A percentile compares a stretch with the other conserved stretches of the same genome.
Conservation (phyloP, 2,113 vertebrate genomes). For the human region DNA sequence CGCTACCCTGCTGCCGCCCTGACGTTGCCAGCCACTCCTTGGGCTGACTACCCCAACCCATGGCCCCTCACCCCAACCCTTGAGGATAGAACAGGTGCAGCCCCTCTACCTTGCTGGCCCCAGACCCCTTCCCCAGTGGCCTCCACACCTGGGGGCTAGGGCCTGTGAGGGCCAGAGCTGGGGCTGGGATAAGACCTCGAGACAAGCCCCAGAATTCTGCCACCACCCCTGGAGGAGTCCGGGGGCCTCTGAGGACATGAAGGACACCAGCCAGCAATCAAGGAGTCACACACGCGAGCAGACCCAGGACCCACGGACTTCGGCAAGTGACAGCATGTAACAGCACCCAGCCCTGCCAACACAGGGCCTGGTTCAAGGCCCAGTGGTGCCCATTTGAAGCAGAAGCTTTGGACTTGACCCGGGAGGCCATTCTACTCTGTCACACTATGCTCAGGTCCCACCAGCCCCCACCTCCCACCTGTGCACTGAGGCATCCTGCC, state of each 20-base stretch:
- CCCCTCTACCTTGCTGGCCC: background rate
- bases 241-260: background rate
- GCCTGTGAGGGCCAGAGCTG: background rate
- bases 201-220: background rate
- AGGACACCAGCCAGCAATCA: background rate
- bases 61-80: background rate
- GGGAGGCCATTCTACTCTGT: too few species aligned
- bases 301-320: rapidly evolving
- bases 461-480: too few species aligned
- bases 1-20: background rate
- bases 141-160: background rate
- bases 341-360: rapidly evolving
- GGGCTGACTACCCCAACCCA: background rate
- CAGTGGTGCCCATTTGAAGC: background rate
- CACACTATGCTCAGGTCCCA: too few species aligned
- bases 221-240: background rate
- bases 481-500: rapidly evolving
- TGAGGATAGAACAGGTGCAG: background rate
- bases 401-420: background rate
- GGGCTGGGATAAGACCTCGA: background rate
- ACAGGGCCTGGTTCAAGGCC: background rate
- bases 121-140: background rate
- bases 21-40: background rate
- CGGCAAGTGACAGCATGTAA: background rate
- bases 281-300: background rate